Conservation (phyloP, 2,113 vertebrate genomes). For the Vombatus ursinus region DNA sequence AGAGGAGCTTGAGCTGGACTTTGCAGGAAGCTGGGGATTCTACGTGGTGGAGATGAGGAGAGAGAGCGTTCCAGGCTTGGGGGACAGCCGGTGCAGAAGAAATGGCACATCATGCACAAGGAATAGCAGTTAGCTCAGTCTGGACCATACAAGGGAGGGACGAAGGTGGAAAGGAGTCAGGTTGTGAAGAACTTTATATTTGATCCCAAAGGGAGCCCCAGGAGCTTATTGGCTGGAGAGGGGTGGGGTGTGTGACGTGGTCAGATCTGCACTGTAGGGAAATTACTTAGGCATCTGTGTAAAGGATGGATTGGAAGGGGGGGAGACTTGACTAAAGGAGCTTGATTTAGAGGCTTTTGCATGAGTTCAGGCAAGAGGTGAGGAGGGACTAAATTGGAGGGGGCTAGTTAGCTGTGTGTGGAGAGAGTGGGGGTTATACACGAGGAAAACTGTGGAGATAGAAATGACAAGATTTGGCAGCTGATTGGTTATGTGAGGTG, state of each 20-base stretch:
- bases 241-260: no score
- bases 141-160: neutral
- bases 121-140: neutral
- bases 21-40: neutral
- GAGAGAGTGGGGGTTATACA: neutral
- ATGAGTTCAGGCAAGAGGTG: neutral
- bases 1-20: neutral
- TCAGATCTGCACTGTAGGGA: neutral
- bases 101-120: neutral
- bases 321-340: neutral
- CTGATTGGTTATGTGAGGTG: neutral
- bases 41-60: neutral
- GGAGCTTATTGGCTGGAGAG: no score
- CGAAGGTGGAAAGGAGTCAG: neutral
- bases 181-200: neutral
- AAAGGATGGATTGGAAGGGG: neutral
- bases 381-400: neutral
- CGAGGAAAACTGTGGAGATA: neutral
- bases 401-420: neutral
- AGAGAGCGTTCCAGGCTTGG: neutral
- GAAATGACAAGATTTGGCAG: neutral
- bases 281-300: neutral
- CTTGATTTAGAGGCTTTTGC: neutral
- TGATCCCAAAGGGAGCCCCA: no score
- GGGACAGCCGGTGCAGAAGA: neutral